phyloP scores from a whole-genome alignment of 1,140 invertebrate genomes.

The Drosophila subobscura region DNA sequence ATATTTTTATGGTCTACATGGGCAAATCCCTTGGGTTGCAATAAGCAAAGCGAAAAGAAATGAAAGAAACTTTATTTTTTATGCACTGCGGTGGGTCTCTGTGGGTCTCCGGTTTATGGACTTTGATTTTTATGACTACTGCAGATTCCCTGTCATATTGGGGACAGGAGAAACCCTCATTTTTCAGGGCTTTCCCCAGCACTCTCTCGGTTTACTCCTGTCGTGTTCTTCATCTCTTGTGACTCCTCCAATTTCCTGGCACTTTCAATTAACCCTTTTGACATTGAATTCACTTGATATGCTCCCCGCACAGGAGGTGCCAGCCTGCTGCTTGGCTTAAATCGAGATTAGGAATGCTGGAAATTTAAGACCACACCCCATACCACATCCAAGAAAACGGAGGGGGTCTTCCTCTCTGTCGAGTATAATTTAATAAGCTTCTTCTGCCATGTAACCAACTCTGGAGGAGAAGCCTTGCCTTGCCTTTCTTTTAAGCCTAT shows the following conservation, averaged over 20 bases:
- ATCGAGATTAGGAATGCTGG: slow-evolving; percentile 64
- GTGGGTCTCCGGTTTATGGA: slow-evolving; percentile 38
- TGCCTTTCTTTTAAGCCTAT: slow-evolving; percentile 65
- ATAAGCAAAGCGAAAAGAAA: slow-evolving; percentile 42
- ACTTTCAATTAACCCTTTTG: slow-evolving; percentile 66
- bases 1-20: slow-evolving; percentile 3
- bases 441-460: slow-evolving; percentile 52
- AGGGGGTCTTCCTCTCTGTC: slow-evolving; percentile 2
- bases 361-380: slow-evolving; percentile 47
- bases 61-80: slow-evolving; percentile 56
- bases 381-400: not conserved
- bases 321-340: slow-evolving; percentile 47
- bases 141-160: slow-evolving; percentile 26
- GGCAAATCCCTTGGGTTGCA: slow-evolving; percentile 58
- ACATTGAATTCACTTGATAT: slow-evolving; percentile 70
- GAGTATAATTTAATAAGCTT: slow-evolving; percentile 71
- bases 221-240: slow-evolving; percentile 1
- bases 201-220: not conserved
- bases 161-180: not conserved
- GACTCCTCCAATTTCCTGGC: slow-evolving; percentile 16
- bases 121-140: slow-evolving; percentile 65
- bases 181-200: not conserved
- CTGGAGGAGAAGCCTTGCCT: slow-evolving; percentile 8
- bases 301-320: not conserved
- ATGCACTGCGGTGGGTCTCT: slow-evolving; percentile 50